phyloP scores from a whole-genome alignment of 2,113 vertebrate genomes.

The Ophthalmolycus amberensis region DNA sequence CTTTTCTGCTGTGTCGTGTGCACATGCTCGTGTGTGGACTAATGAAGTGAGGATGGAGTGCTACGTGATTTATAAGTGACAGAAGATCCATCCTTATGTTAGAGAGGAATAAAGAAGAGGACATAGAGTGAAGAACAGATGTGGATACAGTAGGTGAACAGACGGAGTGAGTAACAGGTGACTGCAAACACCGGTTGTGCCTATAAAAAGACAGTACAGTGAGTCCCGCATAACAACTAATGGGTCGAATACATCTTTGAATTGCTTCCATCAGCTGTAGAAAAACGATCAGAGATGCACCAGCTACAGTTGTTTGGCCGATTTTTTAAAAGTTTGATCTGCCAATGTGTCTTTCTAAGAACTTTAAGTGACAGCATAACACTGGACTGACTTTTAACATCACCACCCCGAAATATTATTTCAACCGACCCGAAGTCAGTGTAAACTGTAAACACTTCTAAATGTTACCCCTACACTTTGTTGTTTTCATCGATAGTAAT shows the following conservation, averaged over 20 bases:
- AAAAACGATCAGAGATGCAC: background rate
- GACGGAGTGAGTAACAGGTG: background rate
- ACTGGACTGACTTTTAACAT: background rate
- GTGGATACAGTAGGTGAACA: background rate
- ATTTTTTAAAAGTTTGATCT: background rate
- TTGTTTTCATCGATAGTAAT: background rate
- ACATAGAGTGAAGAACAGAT: background rate
- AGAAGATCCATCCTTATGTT: background rate
- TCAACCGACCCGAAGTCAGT: background rate
- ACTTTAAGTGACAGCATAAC: background rate
- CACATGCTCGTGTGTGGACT: background rate
- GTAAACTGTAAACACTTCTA: background rate
- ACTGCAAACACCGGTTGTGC: background rate
- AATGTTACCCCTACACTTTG: background rate
- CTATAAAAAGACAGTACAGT: background rate
- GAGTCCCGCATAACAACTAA: background rate
- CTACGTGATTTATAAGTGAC: background rate
- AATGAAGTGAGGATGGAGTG: background rate
- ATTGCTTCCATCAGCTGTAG: background rate
- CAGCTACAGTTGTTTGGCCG: background rate
- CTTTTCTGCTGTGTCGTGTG: background rate
- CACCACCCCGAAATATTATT: background rate
- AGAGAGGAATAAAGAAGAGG: background rate
- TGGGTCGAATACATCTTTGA: background rate
- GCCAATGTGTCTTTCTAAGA: background rate